Evolutionary conservation across 1,140 invertebrate species (phyloP), one percentile per base, ranked within the genome.

Genomic region (Bombus cullumanus): DNA sequence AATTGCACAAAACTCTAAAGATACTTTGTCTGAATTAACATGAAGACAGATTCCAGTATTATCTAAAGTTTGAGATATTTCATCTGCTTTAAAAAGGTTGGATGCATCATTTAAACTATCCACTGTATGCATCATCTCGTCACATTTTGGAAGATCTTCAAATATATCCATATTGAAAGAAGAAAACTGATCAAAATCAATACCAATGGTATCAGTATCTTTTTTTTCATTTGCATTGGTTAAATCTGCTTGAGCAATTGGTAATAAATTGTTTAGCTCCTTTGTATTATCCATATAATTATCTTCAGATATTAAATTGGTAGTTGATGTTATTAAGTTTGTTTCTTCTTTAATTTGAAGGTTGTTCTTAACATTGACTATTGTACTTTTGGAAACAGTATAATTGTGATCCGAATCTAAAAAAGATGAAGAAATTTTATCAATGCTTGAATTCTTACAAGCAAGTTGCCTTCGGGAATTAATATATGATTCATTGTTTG

Each of bases 1-100:
- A 73, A 90, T 94, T 0, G 95, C 92, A 88, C 96, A 96, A 86
- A 95, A 96, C 88, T 96, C 96, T 68, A 96, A 87, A 8, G 96
- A 96, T 73, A 96, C 94, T 92, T 93, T 94, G 68, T 95, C 94
- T 82, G 94, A 94, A 74, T 95, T 95, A 18, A 96, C 94, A 83
- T 96, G 96, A 8, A 96, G 92, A 86, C 96, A 96, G 12, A 96
- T 87, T 77, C 85, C 87, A 31, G 79, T 77, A 41, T 89, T 87
- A 39, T 91, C 86, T 64, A 88, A 71, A 72, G 74, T 85, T 71
- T 85, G 78, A 47, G 87, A 85, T 25, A 88, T 73, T 34, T 86
- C 86, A 9, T 89, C 86, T n/a, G 88, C 89, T 1, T 47, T 85
- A 69, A 87, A 86, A 62, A 88, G 53, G 62, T 89, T 83, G 0